These are phyloP conservation scores for Penelope pileata DNA, from an alignment of 2,113 vertebrate species.

Conservation along the genomic window DNA sequence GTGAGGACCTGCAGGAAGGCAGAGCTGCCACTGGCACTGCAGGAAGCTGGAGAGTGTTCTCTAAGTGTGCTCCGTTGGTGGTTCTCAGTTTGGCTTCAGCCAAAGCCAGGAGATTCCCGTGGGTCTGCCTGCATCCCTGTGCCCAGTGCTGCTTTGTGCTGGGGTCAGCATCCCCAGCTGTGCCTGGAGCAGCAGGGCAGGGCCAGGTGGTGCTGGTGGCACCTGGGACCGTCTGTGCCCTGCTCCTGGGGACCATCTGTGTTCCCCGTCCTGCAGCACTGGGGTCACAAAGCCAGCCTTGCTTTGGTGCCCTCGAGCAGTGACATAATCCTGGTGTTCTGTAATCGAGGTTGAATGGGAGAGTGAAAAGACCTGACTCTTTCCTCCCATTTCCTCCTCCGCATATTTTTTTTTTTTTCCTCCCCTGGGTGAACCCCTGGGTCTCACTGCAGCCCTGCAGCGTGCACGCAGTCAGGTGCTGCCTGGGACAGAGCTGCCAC, in stretches of 20 bases:
- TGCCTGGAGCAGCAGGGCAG: rapidly evolving
- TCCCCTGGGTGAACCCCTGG: neutral
- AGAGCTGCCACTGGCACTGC: neutral
- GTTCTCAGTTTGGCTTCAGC: neutral
- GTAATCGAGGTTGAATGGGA: neutral
- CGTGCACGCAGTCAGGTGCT: neutral
- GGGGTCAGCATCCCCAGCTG: neutral
- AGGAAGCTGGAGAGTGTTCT: neutral
- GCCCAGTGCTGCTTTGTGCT: neutral
- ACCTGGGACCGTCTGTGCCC: too few species aligned
- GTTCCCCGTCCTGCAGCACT: neutral
- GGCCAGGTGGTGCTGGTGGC: rapidly evolving
- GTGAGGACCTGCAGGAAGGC: neutral
- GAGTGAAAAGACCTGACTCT: neutral
- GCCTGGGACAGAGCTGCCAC: neutral
- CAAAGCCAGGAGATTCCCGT: neutral
- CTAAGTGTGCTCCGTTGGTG: neutral
- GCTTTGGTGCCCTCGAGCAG: neutral
- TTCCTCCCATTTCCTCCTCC: too few species aligned
- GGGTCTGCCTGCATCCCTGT: neutral
- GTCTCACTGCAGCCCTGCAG: neutral
- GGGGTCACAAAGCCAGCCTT: neutral
- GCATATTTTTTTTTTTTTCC: neutral
- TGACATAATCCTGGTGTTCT: neutral
- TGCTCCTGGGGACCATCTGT: neutral